Evolutionary conservation across 2,113 vertebrate species (phyloP).

Genomic region (Arizona elegans): DNA sequence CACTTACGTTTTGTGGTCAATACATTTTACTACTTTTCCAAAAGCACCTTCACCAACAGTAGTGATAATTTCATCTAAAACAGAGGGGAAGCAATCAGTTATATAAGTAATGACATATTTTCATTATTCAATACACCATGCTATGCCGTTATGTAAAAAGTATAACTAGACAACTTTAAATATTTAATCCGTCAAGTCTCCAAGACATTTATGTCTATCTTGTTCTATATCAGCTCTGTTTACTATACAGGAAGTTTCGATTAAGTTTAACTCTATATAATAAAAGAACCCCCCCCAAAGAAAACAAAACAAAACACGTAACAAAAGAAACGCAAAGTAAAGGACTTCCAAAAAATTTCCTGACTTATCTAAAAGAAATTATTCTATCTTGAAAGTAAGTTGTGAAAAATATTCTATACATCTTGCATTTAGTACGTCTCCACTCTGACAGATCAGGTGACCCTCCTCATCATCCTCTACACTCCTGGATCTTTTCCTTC

Average conservation of each 20-base stretch:
- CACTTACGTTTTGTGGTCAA: slow-evolving; percentile 75
- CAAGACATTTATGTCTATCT: slow-evolving; percentile 54
- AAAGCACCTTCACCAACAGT: slow-evolving; percentile 91
- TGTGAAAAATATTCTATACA: slow-evolving; percentile 93
- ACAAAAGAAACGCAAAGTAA: slow-evolving; percentile 48
- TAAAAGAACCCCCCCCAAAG: slow-evolving; percentile 54
- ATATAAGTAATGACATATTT: slow-evolving; percentile 38
- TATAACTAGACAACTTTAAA: slow-evolving; percentile 37
- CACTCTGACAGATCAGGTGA: slow-evolving; percentile 97
- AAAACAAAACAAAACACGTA: slow-evolving; percentile 34
- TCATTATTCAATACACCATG: slow-evolving; percentile 56
- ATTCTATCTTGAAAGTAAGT: slow-evolving; percentile 71
- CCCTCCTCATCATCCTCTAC: slow-evolving; percentile 98
- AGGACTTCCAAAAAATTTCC: slow-evolving; percentile 58
- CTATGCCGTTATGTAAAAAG: slow-evolving; percentile 45
- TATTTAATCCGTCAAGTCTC: slow-evolving; percentile 56
- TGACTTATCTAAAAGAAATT: slow-evolving; percentile 67
- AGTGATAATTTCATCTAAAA: slow-evolving; percentile 90
- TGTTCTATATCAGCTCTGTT: slow-evolving; percentile 60
- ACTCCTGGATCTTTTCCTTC: slow-evolving; percentile 92
- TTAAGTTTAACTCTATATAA: slow-evolving; percentile 51
- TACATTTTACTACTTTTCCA: slow-evolving; percentile 90
- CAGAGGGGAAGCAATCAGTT: slow-evolving; percentile 64
- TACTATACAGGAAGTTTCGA: slow-evolving; percentile 53
- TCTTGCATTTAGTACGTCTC: slow-evolving; percentile 96